phyloP scores from a whole-genome alignment of 1,140 invertebrate genomes.

The Chlorops oryzae region DNA sequence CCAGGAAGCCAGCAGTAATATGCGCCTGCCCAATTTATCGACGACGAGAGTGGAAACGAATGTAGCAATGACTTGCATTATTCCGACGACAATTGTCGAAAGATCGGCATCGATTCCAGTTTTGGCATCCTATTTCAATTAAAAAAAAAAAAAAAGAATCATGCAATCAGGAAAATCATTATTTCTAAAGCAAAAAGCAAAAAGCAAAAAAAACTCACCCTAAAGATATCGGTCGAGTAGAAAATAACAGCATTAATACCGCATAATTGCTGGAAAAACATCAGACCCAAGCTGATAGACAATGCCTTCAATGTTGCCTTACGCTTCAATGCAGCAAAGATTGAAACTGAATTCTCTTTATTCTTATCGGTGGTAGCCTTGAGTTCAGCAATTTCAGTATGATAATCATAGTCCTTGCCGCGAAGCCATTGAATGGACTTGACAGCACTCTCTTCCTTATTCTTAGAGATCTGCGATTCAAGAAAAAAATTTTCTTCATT shows the following conservation, averaged over 20 bases:
- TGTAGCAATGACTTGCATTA: constrained; percentile 69
- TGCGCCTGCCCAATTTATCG: constrained; percentile 67
- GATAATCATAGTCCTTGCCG: constrained; percentile 60
- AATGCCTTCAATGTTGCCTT: constrained; percentile 61
- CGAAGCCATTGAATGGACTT: constrained; percentile 60
- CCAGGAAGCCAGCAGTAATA: constrained; percentile 63
- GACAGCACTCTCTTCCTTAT: constrained; percentile 57
- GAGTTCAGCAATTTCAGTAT: constrained; percentile 55
- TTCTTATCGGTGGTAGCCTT: constrained; percentile 54
- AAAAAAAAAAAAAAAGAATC: not conserved
- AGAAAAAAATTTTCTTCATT: not conserved
- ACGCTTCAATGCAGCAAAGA: constrained; percentile 53
- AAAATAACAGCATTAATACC: constrained; percentile 84
- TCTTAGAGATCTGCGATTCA: constrained; percentile 49
- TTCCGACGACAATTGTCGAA: constrained; percentile 68
- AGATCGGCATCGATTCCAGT: constrained; percentile 52
- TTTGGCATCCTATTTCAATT: constrained; percentile 49
- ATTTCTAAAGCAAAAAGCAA: not conserved
- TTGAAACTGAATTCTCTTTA: constrained; percentile 53
- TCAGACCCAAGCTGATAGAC: constrained; percentile 66
- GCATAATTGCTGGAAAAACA: constrained; percentile 80
- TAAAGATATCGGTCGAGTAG: constrained; percentile 69
- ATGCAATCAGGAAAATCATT: not conserved
- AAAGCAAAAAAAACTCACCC: constrained; percentile 20
- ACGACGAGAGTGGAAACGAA: constrained; percentile 66